Evolutionary conservation across 35 echinoderm and acorn worm species (phyloP).

Genomic region (Lytechinus variegatus): DNA sequence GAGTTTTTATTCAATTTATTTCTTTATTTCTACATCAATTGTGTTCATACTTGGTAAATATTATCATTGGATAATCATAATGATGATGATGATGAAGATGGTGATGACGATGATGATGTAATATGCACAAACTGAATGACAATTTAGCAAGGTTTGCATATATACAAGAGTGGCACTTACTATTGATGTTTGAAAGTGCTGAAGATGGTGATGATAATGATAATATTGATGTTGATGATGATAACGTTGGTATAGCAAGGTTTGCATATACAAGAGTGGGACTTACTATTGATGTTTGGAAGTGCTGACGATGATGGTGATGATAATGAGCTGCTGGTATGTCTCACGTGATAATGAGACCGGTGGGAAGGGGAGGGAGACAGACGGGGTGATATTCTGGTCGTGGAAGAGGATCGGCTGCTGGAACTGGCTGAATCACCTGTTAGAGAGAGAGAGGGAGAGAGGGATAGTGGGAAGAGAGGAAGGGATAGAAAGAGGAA

Average conservation of each 20-base stretch:
- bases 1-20: no score
- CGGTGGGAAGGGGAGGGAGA: slow-evolving; percentile 28
- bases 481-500: no score
- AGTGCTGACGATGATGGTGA: background rate
- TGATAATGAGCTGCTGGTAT: background rate
- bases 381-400: background rate
- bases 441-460: background rate
- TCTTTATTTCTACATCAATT: no score
- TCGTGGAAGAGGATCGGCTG: slow-evolving; percentile 37
- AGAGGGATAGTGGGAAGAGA: background rate
- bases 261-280: background rate
- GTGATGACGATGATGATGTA: no score
- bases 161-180: no score
- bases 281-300: slow-evolving; percentile 28
- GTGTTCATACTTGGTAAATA: no score
- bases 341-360: background rate
- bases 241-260: no score
- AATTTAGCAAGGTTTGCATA: no score
- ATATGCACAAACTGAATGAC: no score
- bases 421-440: slow-evolving; percentile 29
- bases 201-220: background rate
- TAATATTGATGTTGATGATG: background rate
- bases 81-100: no score
- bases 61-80: no score
- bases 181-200: no score